A percentile compares a stretch with the other conserved stretches of the same genome.
phyloP scores from a whole-genome alignment of 2,888 invertebrate species.

The Pheosia tremula region DNA sequence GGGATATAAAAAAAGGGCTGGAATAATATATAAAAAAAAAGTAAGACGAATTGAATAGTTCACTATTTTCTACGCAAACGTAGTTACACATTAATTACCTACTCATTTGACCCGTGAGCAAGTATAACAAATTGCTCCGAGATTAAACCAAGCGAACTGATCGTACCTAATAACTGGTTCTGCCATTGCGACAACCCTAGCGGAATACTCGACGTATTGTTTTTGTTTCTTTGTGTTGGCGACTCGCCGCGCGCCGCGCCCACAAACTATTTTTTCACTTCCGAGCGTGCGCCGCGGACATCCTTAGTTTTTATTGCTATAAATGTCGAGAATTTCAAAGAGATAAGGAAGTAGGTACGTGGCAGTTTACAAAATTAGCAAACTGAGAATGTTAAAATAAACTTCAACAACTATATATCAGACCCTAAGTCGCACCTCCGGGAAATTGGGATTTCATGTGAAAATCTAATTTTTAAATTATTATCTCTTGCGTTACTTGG shows the following conservation, averaged over 20 bases:
- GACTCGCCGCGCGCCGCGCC: background rate
- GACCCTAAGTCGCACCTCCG: too few relatives aligned
- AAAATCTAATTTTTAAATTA: too few relatives aligned
- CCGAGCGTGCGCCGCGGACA: background rate
- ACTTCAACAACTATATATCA: too few relatives aligned
- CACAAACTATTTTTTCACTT: background rate
- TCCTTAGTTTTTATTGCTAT: background rate
- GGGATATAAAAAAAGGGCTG: too few relatives aligned
- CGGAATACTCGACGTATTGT: background rate
- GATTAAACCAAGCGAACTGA: background rate
- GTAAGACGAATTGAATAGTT: too few relatives aligned
- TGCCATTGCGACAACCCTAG: background rate
- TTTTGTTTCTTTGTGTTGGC: conserved; percentile 3
- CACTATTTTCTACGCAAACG: too few relatives aligned
- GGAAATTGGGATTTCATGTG: too few relatives aligned
- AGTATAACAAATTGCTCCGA: background rate
- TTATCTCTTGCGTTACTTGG: too few relatives aligned
- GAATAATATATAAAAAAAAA: too few relatives aligned
- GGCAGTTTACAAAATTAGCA: too few relatives aligned
- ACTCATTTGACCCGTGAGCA: background rate
- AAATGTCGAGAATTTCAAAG: background rate
- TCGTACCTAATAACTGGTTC: background rate
- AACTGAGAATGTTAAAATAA: too few relatives aligned
- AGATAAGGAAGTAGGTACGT: background rate
- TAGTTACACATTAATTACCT: too few relatives aligned